Percentiles rank a stretch among this genome's conserved stretches.
Evolutionary conservation across 2,113 vertebrate genomes (phyloP).

Genomic region (Herpailurus yagouaroundi): DNA sequence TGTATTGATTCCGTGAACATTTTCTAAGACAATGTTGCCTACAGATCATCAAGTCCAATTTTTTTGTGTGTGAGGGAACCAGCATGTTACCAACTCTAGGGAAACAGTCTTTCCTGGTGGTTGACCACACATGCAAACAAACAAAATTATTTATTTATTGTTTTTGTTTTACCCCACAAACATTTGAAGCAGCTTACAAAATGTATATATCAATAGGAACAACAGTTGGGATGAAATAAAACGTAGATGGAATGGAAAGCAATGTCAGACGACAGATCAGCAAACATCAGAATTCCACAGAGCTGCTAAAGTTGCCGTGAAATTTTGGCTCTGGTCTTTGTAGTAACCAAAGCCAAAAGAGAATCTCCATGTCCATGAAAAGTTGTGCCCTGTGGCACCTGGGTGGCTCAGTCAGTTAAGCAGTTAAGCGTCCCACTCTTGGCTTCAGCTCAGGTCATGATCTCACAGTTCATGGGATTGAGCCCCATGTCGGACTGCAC

Average conservation of each 20-base stretch:
- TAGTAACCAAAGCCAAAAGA: neutral
- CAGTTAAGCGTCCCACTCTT: too few species aligned
- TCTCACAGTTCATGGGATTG: too few species aligned
- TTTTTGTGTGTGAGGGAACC: neutral
- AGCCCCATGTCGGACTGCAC: too few species aligned
- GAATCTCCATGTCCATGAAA: neutral
- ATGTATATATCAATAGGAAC: neutral
- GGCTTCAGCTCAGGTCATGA: too few species aligned
- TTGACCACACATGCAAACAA: neutral
- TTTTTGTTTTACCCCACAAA: neutral
- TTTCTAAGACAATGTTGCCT: slow-evolving; percentile 4
- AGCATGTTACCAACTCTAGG: neutral
- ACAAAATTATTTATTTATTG: neutral
- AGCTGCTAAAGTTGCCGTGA: neutral
- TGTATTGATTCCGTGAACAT: neutral
- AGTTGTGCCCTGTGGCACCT: neutral
- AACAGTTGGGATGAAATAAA: neutral
- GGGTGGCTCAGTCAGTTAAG: too few species aligned
- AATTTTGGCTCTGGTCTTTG: neutral
- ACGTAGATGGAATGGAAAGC: neutral
- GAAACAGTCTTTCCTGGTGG: neutral
- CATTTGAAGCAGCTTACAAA: neutral
- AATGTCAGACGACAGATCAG: neutral
- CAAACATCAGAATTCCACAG: neutral
- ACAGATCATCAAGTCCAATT: neutral